Conservation (phyloP, 2,113 vertebrate genomes). For the Cromileptes altivelis region DNA sequence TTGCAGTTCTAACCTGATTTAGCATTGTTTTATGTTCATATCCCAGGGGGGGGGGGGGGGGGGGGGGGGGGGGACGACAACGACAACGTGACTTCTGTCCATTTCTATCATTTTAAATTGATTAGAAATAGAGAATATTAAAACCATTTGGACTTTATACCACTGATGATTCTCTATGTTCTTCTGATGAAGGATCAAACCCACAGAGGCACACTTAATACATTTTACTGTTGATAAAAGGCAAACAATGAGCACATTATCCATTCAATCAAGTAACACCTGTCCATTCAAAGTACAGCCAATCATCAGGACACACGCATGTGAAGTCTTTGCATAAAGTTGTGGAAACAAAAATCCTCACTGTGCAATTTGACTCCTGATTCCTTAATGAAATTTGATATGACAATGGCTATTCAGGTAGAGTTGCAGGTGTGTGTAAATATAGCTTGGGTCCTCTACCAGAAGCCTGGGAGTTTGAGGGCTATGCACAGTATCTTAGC, state of each 20-base stretch:
- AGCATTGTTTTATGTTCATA: not conserved
- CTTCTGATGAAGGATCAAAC: not conserved
- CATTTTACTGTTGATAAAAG: not conserved
- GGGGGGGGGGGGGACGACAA: too few relatives aligned
- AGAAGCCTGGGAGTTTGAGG: too few relatives aligned
- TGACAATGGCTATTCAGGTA: too few relatives aligned
- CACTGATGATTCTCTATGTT: not conserved
- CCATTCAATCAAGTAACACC: not conserved
- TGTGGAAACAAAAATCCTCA: too few relatives aligned
- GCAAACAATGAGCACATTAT: not conserved
- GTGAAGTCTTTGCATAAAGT: too few relatives aligned
- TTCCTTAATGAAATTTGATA: too few relatives aligned
- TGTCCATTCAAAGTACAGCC: not conserved
- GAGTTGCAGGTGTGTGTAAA: too few relatives aligned
- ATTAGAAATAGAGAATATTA: not conserved
- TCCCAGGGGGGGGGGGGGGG: too few relatives aligned
- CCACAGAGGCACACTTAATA: too few relatives aligned
- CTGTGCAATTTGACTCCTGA: too few relatives aligned
- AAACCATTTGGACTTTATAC: not conserved
- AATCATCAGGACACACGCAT: not conserved
- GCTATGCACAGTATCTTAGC: too few relatives aligned
- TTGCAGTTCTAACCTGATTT: not conserved
- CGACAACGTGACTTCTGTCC: not conserved
- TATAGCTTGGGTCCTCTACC: too few relatives aligned
- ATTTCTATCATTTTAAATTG: rapidly evolving